Conservation (phyloP, 2,113 vertebrate species). For the Neopipo cinnamomea region DNA sequence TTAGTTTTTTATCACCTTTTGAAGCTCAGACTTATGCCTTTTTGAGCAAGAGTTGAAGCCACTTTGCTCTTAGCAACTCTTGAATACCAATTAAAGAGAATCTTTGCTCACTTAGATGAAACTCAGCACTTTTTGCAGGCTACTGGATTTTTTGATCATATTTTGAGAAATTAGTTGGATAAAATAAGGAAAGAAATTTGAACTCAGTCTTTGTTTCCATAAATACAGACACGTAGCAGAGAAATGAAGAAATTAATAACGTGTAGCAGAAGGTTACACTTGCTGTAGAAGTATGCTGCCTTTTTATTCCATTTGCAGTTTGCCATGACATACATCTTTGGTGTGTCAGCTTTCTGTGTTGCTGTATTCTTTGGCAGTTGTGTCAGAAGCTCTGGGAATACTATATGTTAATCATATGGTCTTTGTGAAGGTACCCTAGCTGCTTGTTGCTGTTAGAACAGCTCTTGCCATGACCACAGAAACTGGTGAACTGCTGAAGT, state of each 20-base stretch:
- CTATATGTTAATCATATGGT: neutral
- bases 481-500: neutral
- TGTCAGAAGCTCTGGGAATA: neutral
- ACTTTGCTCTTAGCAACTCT: neutral
- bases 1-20: neutral
- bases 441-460: neutral
- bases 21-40: neutral
- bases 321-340: accelerated
- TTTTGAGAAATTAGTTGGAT: neutral
- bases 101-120: neutral
- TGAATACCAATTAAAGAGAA: neutral
- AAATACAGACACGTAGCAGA: neutral
- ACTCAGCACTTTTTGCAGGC: neutral
- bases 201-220: neutral
- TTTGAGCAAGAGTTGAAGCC: neutral
- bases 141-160: neutral
- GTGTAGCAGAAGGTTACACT: neutral
- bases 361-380: neutral
- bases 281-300: neutral
- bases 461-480: neutral
- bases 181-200: neutral
- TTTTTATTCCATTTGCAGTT: neutral
- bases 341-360: neutral
- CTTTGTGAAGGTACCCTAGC: neutral
- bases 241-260: neutral